A percentile compares a stretch with the other conserved stretches of the same genome.
Evolutionary conservation across 2,797 vertebrate genomes (phyloP).

Genomic region (Silurus aristotelis): DNA sequence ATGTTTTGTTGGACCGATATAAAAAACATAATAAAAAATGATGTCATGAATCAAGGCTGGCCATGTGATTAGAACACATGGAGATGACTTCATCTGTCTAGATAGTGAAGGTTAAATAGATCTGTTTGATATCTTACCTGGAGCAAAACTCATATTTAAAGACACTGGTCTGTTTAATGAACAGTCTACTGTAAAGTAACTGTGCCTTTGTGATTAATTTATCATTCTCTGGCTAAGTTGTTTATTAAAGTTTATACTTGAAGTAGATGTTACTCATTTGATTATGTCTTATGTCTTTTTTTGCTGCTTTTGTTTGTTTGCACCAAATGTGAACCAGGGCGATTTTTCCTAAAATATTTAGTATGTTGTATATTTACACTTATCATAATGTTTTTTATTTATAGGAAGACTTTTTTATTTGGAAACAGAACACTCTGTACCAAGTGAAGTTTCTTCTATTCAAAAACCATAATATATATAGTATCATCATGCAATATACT

Average conservation of each 20-base stretch:
- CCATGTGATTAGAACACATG: conserved; percentile 54
- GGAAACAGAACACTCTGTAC: neutral
- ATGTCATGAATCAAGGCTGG: conserved; percentile 52
- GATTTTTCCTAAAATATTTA: neutral
- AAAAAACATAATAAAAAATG: conserved; percentile 53
- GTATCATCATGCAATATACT: neutral
- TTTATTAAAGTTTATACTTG: neutral
- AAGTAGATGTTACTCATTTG: neutral
- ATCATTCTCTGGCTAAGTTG: conserved; percentile 5
- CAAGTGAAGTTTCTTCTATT: neutral
- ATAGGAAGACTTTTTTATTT: neutral
- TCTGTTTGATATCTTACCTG: conserved; percentile 12
- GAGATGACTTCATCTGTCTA: conserved; percentile 42
- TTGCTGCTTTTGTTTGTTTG: neutral
- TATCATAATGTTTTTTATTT: neutral
- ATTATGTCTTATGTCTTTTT: too few relatives aligned
- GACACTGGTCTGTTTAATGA: neutral
- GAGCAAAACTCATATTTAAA: conserved; percentile 12
- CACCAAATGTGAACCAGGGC: neutral
- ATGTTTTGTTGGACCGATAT: conserved; percentile 47
- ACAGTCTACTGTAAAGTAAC: neutral
- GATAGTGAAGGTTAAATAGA: conserved; percentile 24
- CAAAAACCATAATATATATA: neutral
- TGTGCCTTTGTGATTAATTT: neutral
- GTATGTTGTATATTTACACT: neutral